Evolutionary conservation across 23 tunicate genomes (phyloP).

Genomic region (Halocynthia aurantium): DNA sequence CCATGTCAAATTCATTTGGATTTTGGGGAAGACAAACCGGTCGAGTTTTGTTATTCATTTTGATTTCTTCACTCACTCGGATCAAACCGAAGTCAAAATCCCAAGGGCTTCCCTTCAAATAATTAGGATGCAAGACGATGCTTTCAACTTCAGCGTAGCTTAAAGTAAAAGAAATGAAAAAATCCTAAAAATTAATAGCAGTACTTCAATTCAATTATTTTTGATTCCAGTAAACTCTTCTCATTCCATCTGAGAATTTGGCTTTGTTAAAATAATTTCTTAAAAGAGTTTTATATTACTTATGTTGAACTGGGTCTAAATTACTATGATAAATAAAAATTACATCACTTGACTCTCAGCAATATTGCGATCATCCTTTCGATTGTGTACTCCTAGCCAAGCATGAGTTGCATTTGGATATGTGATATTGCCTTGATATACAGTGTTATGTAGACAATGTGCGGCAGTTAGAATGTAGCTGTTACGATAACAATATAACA

Average conservation of each 20-base stretch:
- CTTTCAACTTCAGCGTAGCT: slow-evolving; percentile 4
- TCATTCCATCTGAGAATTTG: too few relatives aligned
- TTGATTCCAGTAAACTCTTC: too few relatives aligned
- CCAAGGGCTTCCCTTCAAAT: slow-evolving; percentile 19
- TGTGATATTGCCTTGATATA: slow-evolving; percentile 19
- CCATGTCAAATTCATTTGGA: slow-evolving; percentile 23
- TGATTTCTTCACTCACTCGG: slow-evolving; percentile 28
- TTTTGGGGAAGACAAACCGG: slow-evolving; percentile 53
- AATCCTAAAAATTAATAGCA: too few relatives aligned
- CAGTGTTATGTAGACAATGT: slow-evolving; percentile 26
- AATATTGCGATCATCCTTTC: slow-evolving; percentile 12
- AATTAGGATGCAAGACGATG: slow-evolving; percentile 27
- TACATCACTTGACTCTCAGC: slow-evolving; percentile 9
- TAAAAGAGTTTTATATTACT: too few relatives aligned
- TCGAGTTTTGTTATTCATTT: slow-evolving; percentile 32
- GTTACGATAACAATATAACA: not conserved
- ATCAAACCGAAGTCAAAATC: slow-evolving; percentile 53
- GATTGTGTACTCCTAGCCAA: slow-evolving; percentile 78
- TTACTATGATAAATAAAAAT: not conserved
- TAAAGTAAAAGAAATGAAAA: not conserved
- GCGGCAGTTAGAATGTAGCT: slow-evolving; percentile 46
- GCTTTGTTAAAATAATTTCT: too few relatives aligned
- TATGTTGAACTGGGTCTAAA: too few relatives aligned
- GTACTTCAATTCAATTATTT: too few relatives aligned
- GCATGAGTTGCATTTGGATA: slow-evolving; percentile 33